These are phyloP conservation scores for Himalopsyche phryganea DNA, from an alignment of 1,140 invertebrate species.

Conservation along the genomic window DNA sequence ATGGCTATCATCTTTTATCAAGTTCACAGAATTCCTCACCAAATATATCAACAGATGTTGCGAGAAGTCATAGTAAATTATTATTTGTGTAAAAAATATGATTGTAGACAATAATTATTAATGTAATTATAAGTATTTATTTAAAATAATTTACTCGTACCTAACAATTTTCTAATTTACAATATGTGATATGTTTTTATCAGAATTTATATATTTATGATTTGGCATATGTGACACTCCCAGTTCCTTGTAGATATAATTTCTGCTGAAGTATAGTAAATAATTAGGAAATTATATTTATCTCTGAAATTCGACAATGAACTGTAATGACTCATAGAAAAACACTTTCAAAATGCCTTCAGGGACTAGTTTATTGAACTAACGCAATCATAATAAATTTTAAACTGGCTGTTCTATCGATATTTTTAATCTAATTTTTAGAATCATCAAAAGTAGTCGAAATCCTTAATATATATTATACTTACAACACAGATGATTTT, in stretches of 20 bases:
- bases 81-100: constrained; percentile 25
- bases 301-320: not conserved
- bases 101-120: not conserved
- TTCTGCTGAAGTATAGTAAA: not conserved
- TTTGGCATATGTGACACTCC: not conserved
- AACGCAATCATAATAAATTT: too few species aligned
- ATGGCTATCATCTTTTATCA: constrained; percentile 29
- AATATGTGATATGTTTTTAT: not conserved
- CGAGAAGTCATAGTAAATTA: constrained; percentile 32
- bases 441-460: too few species aligned
- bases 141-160: constrained; percentile 1
- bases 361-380: too few species aligned
- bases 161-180: not conserved
- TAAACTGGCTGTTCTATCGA: too few species aligned
- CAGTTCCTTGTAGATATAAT: not conserved
- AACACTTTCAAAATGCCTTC: too few species aligned
- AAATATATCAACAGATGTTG: constrained; percentile 24
- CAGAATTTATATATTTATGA: not conserved
- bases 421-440: too few species aligned
- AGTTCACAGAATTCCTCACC: constrained; percentile 11
- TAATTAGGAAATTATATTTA: not conserved
- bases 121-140: not conserved
- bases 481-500: too few species aligned
- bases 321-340: too few species aligned
- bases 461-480: too few species aligned